Conservation (phyloP, 2,113 vertebrate species). For the Neotragus moschatus region DNA sequence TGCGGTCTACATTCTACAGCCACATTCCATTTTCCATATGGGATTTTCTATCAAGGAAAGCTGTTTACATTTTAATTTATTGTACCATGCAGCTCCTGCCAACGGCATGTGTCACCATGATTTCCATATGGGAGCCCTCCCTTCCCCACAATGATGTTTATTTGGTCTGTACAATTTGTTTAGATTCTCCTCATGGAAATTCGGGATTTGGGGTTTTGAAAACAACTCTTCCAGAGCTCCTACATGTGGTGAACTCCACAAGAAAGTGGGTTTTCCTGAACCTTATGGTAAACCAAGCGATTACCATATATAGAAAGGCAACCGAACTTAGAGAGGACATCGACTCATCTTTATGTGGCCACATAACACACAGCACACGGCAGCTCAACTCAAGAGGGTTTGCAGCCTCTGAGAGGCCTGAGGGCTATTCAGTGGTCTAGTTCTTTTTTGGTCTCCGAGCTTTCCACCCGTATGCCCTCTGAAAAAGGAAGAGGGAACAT, state of each 20-base stretch:
- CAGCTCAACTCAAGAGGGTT: not conserved
- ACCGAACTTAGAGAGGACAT: not conserved
- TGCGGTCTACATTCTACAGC: not conserved
- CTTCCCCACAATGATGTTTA: not conserved
- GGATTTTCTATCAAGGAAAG: not conserved
- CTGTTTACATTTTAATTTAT: constrained; percentile 1
- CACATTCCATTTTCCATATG: not conserved
- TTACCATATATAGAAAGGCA: not conserved
- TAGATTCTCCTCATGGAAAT: constrained; percentile 5
- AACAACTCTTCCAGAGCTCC: not conserved
- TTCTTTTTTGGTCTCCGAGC: not conserved
- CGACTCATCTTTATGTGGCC: not conserved
- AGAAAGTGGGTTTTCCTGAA: not conserved
- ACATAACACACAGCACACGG: not conserved
- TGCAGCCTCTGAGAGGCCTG: not conserved
- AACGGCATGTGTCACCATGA: not conserved
- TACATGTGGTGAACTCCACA: not conserved
- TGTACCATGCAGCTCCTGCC: not conserved
- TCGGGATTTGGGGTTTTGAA: not conserved
- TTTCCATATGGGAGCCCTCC: not conserved
- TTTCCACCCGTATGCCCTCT: not conserved
- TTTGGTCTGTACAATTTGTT: constrained; percentile 44
- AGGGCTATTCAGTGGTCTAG: no score
- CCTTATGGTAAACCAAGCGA: not conserved
- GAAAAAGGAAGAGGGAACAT: not conserved